Percentiles rank a stretch among this genome's conserved stretches.
Evolutionary conservation across 2,113 vertebrate species (phyloP).

Genomic region (Gymnogyps californianus): DNA sequence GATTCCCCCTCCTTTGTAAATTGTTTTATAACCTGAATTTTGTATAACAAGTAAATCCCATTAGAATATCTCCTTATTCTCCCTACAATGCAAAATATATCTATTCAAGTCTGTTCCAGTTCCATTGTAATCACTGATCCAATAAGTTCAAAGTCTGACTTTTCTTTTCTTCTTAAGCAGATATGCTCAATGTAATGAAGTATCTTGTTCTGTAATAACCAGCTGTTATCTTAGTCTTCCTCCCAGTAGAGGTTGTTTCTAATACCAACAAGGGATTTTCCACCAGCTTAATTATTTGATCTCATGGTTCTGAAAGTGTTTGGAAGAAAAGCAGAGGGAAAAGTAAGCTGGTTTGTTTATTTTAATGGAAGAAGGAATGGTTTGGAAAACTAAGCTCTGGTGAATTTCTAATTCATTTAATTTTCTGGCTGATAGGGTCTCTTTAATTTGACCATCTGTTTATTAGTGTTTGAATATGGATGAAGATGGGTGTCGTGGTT

Average conservation of each 20-base stretch:
- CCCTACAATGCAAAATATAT: not conserved
- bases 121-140: not conserved
- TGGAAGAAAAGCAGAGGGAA: slow-evolving; percentile 14
- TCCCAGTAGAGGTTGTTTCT: slow-evolving; percentile 28
- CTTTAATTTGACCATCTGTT: slow-evolving; percentile 69
- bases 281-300: slow-evolving; percentile 59
- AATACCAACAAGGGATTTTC: slow-evolving; percentile 54
- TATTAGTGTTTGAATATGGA: slow-evolving; percentile 46
- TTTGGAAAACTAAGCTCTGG: slow-evolving; percentile 36
- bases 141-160: slow-evolving; percentile 15
- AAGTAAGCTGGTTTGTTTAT: slow-evolving; percentile 44
- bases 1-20: not conserved
- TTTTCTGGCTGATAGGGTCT: slow-evolving; percentile 63
- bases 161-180: not conserved
- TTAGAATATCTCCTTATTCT: not conserved
- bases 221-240: slow-evolving; percentile 44
- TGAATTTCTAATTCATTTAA: slow-evolving; percentile 67
- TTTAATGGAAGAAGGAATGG: slow-evolving; percentile 49
- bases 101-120: not conserved
- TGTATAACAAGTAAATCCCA: not conserved
- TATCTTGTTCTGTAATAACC: slow-evolving; percentile 39
- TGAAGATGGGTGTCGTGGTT: not conserved
- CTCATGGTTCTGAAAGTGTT: slow-evolving; percentile 18
- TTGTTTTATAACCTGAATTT: not conserved
- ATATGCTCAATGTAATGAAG: slow-evolving; percentile 17